phyloP scores from a whole-genome alignment of 2,888 invertebrate species.

The Caenorhabditis afra region DNA sequence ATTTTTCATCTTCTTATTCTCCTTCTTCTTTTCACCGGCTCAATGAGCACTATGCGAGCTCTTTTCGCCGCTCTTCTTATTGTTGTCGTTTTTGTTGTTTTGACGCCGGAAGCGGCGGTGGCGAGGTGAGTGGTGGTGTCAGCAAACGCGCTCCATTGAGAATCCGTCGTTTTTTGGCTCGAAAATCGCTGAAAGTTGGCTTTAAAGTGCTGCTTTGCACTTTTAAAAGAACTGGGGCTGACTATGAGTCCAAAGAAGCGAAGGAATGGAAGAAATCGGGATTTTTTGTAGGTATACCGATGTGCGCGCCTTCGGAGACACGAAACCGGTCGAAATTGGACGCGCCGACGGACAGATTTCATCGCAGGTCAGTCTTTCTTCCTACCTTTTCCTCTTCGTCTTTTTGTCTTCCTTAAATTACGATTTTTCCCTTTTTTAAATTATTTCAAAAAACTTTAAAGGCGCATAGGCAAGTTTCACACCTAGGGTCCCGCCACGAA shows the following conservation, averaged over 20 bases:
- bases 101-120: no score
- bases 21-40: background rate
- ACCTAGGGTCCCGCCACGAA: no score
- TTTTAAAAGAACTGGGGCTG: no score
- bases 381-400: background rate
- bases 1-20: background rate
- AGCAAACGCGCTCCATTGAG: no score
- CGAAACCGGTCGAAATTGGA: conserved; percentile 26
- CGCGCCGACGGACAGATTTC: background rate
- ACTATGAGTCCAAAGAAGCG: background rate
- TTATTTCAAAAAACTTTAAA: no score
- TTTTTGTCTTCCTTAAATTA: conserved; percentile 2
- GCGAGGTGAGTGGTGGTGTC: no score
- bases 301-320: conserved; percentile 26
- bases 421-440: no score
- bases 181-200: no score
- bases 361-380: conserved; percentile 24
- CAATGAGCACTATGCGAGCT: conserved; percentile 7
- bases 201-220: no score
- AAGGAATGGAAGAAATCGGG: background rate
- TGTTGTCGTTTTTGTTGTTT: background rate
- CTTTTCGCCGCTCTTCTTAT: background rate
- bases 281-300: conserved; percentile 32
- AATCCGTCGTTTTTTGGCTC: no score
- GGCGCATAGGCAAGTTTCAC: no score